Evolutionary conservation across 2,113 vertebrate genomes (phyloP).

Genomic region (Engystomops pustulosus): DNA sequence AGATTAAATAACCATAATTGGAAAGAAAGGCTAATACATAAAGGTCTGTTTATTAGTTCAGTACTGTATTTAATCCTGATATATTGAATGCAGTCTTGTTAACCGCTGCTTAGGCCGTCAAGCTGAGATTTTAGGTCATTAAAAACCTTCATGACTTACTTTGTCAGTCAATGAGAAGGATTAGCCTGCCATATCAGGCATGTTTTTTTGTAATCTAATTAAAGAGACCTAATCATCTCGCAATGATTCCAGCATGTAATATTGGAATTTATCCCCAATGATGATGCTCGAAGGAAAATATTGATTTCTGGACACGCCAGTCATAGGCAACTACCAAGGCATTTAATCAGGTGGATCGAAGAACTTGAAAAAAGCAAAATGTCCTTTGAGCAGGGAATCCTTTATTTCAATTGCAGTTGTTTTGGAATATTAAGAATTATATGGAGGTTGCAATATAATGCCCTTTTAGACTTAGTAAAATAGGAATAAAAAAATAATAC

Average conservation of each 20-base stretch:
- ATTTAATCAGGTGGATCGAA: slow-evolving; percentile 38
- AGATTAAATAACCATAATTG: background rate
- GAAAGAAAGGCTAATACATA: background rate
- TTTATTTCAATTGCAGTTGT: background rate
- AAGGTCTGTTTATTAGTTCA: slow-evolving; percentile 1
- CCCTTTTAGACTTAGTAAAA: background rate
- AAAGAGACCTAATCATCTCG: slow-evolving; percentile 50
- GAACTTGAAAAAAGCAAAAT: background rate
- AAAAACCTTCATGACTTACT: slow-evolving; percentile 46
- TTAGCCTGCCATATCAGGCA: slow-evolving; percentile 45
- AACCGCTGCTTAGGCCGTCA: slow-evolving; percentile 10
- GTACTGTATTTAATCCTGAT: background rate
- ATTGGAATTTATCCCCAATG: slow-evolving; percentile 49
- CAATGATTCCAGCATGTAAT: slow-evolving; percentile 26
- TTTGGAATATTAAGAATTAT: background rate
- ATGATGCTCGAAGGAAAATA: slow-evolving; percentile 11
- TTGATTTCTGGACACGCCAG: slow-evolving; percentile 32
- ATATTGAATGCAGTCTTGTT: slow-evolving; percentile 20
- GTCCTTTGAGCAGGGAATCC: background rate
- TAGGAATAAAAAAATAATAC: too few species aligned
- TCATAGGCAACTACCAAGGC: slow-evolving; percentile 22
- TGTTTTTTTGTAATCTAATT: slow-evolving; percentile 47
- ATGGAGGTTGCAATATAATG: background rate
- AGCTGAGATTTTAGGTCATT: slow-evolving; percentile 29
- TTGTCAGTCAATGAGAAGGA: slow-evolving; percentile 55